A percentile compares a stretch with the other conserved stretches of the same genome.
Evolutionary conservation across 1,140 invertebrate genomes (phyloP).

Genomic region (Sminthurinus signatus): DNA sequence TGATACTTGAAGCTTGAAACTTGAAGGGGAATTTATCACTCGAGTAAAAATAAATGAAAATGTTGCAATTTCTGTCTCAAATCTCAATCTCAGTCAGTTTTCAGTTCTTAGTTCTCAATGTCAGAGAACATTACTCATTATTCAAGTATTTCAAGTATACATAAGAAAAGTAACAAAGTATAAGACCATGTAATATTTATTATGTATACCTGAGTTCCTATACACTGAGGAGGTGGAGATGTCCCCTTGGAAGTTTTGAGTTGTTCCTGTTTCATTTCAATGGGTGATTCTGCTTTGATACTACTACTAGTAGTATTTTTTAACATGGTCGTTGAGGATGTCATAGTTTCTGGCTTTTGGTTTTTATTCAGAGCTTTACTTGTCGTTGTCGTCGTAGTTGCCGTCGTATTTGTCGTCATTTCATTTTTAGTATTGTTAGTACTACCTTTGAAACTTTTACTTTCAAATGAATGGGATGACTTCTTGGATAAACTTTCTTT

Average conservation of each 20-base stretch:
- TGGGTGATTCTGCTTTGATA: neutral
- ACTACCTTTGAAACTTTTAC: neutral
- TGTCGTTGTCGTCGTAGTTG: neutral
- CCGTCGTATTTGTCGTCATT: neutral
- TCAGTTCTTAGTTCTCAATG: no score
- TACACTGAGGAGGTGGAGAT: slow-evolving; percentile 75
- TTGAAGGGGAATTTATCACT: no score
- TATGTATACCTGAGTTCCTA: slow-evolving; percentile 83
- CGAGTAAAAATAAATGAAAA: no score
- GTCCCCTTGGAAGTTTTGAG: slow-evolving; percentile 52
- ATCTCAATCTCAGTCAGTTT: no score
- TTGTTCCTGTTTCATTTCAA: neutral
- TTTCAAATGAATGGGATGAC: neutral
- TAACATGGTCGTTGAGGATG: slow-evolving; percentile 1
- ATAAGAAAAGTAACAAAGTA: no score
- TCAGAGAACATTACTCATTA: no score
- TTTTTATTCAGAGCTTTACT: neutral
- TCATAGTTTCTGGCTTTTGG: neutral
- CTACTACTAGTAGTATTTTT: slow-evolving; percentile 14
- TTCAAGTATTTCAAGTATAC: no score
- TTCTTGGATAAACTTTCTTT: neutral
- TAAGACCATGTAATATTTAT: no score
- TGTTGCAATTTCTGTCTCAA: no score
- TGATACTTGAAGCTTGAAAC: no score
- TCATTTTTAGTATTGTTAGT: neutral